phyloP scores from a whole-genome alignment of 2,888 invertebrate genomes.

The Tenodera sinensis region DNA sequence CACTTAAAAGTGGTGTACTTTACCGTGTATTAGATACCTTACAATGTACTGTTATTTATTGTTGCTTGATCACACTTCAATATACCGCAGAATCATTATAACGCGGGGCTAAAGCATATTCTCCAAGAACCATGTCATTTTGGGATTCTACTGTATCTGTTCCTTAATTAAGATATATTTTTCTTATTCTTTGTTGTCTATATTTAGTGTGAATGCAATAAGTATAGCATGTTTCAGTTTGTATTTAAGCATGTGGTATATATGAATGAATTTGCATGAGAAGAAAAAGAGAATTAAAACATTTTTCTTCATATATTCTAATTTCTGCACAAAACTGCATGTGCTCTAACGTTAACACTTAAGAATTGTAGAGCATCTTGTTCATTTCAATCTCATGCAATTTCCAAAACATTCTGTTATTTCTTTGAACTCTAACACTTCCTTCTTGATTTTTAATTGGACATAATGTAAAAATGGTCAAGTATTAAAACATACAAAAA shows the following conservation, averaged over 20 bases:
- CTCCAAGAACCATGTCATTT: no score
- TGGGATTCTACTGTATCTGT: no score
- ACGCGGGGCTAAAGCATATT: no score
- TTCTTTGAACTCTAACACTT: background rate
- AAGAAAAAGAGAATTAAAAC: background rate
- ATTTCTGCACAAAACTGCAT: background rate
- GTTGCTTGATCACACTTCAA: no score
- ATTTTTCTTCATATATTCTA: background rate
- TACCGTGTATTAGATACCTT: no score
- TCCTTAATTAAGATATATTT: background rate
- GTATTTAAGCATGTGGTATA: background rate
- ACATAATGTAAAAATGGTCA: background rate
- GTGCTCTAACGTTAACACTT: background rate
- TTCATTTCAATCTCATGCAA: background rate
- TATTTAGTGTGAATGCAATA: background rate
- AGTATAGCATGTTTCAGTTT: background rate
- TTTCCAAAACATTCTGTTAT: background rate
- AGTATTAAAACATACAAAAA: no score
- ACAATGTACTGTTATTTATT: no score
- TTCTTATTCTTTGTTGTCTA: background rate
- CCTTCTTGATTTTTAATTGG: background rate
- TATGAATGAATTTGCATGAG: slow-evolving; percentile 3
- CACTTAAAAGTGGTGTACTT: no score
- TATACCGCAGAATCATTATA: no score
- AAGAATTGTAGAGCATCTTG: background rate